A percentile compares a stretch with the other conserved stretches of the same genome.
Evolutionary conservation across 2,113 vertebrate species (phyloP).

Genomic region (Monarcha castaneiventris): DNA sequence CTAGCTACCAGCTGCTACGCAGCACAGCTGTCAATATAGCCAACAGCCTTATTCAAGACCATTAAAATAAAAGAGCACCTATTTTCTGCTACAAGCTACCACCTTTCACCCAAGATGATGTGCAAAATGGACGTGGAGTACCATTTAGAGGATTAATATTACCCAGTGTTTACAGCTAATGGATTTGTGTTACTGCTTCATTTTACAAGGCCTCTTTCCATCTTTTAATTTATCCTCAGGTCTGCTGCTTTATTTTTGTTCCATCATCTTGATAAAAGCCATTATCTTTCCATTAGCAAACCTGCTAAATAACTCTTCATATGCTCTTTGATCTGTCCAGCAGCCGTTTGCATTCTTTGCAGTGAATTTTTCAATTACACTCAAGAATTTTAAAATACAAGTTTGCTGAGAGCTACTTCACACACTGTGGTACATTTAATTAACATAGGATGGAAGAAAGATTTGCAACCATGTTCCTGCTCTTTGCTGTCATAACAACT

Average conservation of each 20-base stretch:
- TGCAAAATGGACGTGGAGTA: neutral
- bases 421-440: constrained; percentile 5
- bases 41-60: constrained; percentile 35
- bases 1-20: constrained; percentile 4
- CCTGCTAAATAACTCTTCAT: constrained; percentile 57
- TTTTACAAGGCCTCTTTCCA: constrained; percentile 50
- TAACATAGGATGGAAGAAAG: constrained; percentile 4
- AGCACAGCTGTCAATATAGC: constrained; percentile 28
- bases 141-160: constrained; percentile 55
- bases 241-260: constrained; percentile 46
- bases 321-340: constrained; percentile 64
- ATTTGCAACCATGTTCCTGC: neutral
- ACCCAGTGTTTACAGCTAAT: constrained; percentile 47
- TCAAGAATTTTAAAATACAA: constrained; percentile 55
- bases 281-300: constrained; percentile 69
- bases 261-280: constrained; percentile 56
- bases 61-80: constrained; percentile 48
- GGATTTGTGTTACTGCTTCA: constrained; percentile 42
- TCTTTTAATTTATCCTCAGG: constrained; percentile 58
- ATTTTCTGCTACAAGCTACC: constrained; percentile 38
- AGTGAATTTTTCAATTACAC: constrained; percentile 35
- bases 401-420: constrained; percentile 44
- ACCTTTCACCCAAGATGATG: constrained; percentile 52
- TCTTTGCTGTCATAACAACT: constrained; percentile 57
- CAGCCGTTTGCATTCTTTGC: constrained; percentile 48